Percentiles rank a stretch among this genome's conserved stretches.
These are phyloP conservation scores for Aquatica leii DNA, from an alignment of 2,888 invertebrate genomes.

Conservation along the genomic window DNA sequence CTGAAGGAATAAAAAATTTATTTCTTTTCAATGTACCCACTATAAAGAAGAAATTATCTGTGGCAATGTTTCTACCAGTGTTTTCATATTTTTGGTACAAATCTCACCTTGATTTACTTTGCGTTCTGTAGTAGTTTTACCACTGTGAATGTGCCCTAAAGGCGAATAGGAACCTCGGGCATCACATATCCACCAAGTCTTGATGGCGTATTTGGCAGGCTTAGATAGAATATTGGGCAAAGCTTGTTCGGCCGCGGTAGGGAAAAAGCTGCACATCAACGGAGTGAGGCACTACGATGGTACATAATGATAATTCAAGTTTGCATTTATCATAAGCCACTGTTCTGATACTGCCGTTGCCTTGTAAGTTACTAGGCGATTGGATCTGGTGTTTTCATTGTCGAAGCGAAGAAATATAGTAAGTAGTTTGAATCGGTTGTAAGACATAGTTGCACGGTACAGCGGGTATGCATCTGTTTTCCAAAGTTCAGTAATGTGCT, in stretches of 20 bases:
- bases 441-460: constrained; percentile 9
- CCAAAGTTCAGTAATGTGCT: constrained; percentile 17
- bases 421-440: too few relatives aligned
- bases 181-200: constrained; percentile 49
- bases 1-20: too few relatives aligned
- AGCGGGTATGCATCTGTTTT: constrained; percentile 16
- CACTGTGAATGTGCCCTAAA: too few relatives aligned
- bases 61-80: too few relatives aligned
- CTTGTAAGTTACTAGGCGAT: background rate
- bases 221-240: constrained; percentile 40
- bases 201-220: constrained; percentile 42
- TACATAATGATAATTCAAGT: background rate
- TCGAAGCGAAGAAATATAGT: background rate
- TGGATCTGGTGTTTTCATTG: background rate
- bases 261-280: background rate
- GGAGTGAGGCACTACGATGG: background rate
- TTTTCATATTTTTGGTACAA: too few relatives aligned
- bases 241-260: constrained; percentile 31
- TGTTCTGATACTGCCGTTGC: background rate
- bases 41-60: too few relatives aligned
- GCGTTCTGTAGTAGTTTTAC: too few relatives aligned
- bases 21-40: too few relatives aligned
- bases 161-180: too few relatives aligned
- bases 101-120: too few relatives aligned
- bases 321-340: background rate